Evolutionary conservation across 1,140 invertebrate genomes (phyloP).

Genomic region (Lepidurus couesii): DNA sequence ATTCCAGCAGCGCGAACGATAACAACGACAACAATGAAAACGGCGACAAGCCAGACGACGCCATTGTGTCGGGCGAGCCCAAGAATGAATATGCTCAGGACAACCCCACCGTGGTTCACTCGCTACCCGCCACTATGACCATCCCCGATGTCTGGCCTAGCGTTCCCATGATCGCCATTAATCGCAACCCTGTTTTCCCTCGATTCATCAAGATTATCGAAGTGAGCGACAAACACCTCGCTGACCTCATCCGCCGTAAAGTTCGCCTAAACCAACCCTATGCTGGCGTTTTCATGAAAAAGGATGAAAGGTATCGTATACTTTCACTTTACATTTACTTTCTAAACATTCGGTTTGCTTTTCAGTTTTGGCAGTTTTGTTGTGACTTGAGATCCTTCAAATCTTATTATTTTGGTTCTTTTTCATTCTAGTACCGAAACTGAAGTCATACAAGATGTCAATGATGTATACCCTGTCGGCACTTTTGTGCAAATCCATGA

Average conservation of each 20-base stretch:
- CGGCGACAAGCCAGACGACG: neutral
- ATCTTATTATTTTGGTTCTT: conserved; percentile 27
- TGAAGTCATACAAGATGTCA: conserved; percentile 77
- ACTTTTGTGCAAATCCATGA: conserved; percentile 98
- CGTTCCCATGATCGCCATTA: conserved; percentile 90
- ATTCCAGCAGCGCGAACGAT: neutral
- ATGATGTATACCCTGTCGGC: conserved; percentile 86
- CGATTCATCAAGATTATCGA: conserved; percentile 97
- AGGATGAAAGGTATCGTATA: conserved; percentile 68
- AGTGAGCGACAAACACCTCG: conserved; percentile 77
- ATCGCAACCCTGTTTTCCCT: conserved; percentile 92
- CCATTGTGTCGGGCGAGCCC: neutral
- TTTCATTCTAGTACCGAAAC: conserved; percentile 60
- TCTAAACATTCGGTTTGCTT: no score
- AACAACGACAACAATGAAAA: neutral
- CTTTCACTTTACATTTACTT: neutral
- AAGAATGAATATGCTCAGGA: neutral
- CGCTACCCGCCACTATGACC: conserved; percentile 74
- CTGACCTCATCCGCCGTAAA: conserved; percentile 87
- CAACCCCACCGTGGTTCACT: conserved; percentile 26
- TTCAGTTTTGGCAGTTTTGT: no score
- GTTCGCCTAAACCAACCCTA: conserved; percentile 95
- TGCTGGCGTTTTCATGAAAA: conserved; percentile 94
- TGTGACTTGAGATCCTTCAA: neutral
- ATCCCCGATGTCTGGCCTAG: conserved; percentile 97